phyloP scores from a whole-genome alignment of 2,797 vertebrate genomes.

The Lepilemur septentrionalis region DNA sequence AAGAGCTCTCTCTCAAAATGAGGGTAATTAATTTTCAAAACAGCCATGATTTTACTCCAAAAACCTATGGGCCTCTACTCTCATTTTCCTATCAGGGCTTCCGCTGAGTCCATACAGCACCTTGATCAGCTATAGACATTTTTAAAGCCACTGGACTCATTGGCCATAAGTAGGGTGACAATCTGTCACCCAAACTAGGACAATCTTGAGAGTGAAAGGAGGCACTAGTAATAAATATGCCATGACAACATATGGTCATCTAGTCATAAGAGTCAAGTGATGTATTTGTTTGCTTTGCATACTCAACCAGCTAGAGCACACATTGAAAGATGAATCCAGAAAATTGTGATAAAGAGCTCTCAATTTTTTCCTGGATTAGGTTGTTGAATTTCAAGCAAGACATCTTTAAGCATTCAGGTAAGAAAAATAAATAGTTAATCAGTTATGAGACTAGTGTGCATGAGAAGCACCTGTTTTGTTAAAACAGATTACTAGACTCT shows the following conservation, averaged over 20 bases:
- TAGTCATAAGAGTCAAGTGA: neutral
- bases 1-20: neutral
- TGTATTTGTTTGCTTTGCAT: neutral
- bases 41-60: neutral
- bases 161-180: neutral
- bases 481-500: neutral
- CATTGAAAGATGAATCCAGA: neutral
- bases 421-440: constrained; percentile 20
- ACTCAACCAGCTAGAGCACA: neutral
- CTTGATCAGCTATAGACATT: neutral
- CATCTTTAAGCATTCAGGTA: constrained; percentile 15
- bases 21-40: constrained; percentile 3
- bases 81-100: neutral
- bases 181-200: neutral
- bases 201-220: neutral
- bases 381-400: constrained; percentile 8
- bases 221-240: neutral
- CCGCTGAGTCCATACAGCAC: neutral
- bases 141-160: neutral
- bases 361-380: neutral
- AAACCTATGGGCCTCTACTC: neutral
- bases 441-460: neutral
- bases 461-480: neutral
- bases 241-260: neutral
- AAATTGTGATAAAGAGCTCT: neutral